Evolutionary conservation across 2,797 vertebrate species (phyloP).

Genomic region (Pyrocephalus nanus): DNA sequence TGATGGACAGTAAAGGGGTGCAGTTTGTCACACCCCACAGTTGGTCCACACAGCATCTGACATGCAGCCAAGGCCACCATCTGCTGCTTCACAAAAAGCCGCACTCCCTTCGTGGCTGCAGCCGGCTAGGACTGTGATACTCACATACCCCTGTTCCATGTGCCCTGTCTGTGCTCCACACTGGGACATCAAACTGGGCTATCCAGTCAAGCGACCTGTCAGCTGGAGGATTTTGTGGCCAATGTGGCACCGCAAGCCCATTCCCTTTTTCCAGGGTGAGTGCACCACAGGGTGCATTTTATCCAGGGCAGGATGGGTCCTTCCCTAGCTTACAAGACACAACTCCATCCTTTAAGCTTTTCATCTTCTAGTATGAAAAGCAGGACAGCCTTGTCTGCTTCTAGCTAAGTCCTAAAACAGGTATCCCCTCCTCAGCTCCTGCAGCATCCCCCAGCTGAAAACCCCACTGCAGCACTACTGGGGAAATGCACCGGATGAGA

Average conservation of each 20-base stretch:
- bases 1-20: not conserved
- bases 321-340: not conserved
- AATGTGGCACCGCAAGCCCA: not conserved
- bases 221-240: not conserved
- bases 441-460: not conserved
- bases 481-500: not conserved
- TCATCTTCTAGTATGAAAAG: not conserved
- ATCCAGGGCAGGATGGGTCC: not conserved
- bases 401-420: not conserved
- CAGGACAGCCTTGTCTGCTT: not conserved
- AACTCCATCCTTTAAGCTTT: not conserved
- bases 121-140: not conserved
- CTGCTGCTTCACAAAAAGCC: not conserved
- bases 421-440: not conserved
- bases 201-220: not conserved
- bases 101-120: not conserved
- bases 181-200: not conserved
- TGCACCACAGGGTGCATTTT: not conserved
- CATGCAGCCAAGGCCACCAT: not conserved
- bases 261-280: not conserved
- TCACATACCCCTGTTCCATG: not conserved
- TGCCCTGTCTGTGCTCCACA: not conserved
- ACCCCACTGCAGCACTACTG: not conserved
- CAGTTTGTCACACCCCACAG: not conserved
- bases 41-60: not conserved